These are phyloP conservation scores for Augochlorella aurata DNA, from an alignment of 2,888 invertebrate species.

Conservation along the genomic window DNA sequence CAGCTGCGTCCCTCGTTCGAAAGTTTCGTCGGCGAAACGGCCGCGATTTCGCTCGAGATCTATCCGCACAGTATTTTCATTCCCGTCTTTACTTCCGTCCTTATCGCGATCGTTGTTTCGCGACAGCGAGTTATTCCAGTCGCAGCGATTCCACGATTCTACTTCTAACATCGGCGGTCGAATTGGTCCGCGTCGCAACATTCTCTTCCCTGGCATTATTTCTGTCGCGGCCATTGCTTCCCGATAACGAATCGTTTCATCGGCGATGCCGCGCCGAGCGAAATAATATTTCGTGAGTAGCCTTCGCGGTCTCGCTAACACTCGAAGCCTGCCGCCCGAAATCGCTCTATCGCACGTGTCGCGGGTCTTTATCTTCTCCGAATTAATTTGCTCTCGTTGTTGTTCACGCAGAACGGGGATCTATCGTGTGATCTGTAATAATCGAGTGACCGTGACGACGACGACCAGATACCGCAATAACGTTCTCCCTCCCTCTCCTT, in stretches of 20 bases:
- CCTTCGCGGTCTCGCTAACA: slow-evolving; percentile 28
- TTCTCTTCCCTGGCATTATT: not conserved
- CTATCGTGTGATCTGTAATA: slow-evolving; percentile 39
- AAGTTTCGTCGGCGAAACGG: no score
- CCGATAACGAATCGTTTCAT: slow-evolving; percentile 6
- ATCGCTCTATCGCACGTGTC: slow-evolving; percentile 53
- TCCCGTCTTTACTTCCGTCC: not conserved
- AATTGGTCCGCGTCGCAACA: not conserved
- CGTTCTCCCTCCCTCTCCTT: not conserved
- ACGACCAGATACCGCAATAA: slow-evolving; percentile 17
- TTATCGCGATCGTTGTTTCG: not conserved
- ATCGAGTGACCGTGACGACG: slow-evolving; percentile 32
- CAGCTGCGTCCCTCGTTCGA: no score
- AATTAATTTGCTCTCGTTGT: slow-evolving; percentile 48
- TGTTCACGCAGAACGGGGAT: slow-evolving; percentile 21
- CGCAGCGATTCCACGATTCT: not conserved
- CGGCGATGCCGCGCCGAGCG: not conserved
- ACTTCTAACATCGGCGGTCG: not conserved
- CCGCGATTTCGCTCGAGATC: not conserved
- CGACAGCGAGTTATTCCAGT: not conserved
- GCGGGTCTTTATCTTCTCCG: slow-evolving; percentile 21
- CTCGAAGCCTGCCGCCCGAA: slow-evolving; percentile 20
- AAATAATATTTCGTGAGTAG: slow-evolving; percentile 22
- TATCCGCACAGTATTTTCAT: not conserved
- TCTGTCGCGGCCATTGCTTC: not conserved